Evolutionary conservation across 2,113 vertebrate species (phyloP).

Genomic region (Periophthalmus modestus): DNA sequence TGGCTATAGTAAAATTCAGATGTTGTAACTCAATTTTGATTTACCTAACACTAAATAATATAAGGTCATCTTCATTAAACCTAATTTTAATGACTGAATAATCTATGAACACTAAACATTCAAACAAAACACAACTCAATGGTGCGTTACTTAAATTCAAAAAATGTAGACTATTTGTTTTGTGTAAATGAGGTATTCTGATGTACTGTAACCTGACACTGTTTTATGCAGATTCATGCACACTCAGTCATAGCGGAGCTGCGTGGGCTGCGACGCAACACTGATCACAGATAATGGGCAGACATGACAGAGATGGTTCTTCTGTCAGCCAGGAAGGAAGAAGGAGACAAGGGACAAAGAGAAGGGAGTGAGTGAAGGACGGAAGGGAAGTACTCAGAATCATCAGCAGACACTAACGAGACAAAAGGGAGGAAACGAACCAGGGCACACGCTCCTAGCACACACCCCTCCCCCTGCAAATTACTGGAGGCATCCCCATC

Average conservation of each 20-base stretch:
- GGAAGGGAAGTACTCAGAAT: constrained; percentile 50
- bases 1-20: too few species aligned
- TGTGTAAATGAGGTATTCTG: not conserved
- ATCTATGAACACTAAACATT: not conserved
- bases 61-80: not conserved
- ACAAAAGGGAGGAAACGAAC: constrained; percentile 69
- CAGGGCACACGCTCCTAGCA: constrained; percentile 53
- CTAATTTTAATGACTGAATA: not conserved
- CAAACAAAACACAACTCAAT: not conserved
- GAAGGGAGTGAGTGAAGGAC: constrained; percentile 25
- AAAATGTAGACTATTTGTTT: not conserved
- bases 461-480: constrained; percentile 55
- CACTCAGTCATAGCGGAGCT: constrained; percentile 22
- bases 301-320: constrained; percentile 53
- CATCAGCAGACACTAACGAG: constrained; percentile 53
- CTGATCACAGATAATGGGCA: constrained; percentile 64
- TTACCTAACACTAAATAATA: not conserved
- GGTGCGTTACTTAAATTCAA: not conserved
- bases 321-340: constrained; percentile 37
- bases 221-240: constrained; percentile 29
- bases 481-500: constrained; percentile 49
- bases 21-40: not conserved
- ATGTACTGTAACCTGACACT: constrained; percentile 5
- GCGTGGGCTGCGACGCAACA: constrained; percentile 47
- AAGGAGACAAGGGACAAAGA: constrained; percentile 28